phyloP scores from a whole-genome alignment of 2,113 vertebrate genomes.

The Psammodynastes pulverulentus region DNA sequence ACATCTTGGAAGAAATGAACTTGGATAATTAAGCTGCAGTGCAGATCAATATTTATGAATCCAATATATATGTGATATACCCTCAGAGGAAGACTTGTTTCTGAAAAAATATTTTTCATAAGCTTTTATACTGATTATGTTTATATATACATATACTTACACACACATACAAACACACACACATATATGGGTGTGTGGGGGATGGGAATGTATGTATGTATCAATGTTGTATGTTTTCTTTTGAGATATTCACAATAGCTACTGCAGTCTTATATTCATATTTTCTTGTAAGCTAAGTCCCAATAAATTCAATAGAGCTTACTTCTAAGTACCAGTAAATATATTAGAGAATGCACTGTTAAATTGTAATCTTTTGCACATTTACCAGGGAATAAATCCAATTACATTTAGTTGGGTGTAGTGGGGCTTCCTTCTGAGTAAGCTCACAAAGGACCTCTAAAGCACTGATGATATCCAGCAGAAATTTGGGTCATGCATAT shows the following conservation, averaged over 20 bases:
- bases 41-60: constrained; percentile 79
- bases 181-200: too few relatives aligned
- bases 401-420: not conserved
- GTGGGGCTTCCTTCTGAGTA: not conserved
- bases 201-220: constrained; percentile 65
- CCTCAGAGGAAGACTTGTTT: constrained; percentile 91
- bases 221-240: constrained; percentile 77
- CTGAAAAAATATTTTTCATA: constrained; percentile 93
- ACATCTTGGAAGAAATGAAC: constrained; percentile 70
- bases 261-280: not conserved
- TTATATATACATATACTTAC: too few relatives aligned
- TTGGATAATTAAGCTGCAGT: constrained; percentile 71
- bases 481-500: constrained; percentile 60
- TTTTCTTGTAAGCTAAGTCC: not conserved
- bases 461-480: constrained; percentile 96
- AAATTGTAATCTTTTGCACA: not conserved
- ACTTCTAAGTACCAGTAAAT: not conserved
- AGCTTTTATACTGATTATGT: constrained; percentile 85
- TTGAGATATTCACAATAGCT: constrained; percentile 70
- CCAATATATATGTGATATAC: constrained; percentile 78
- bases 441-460: constrained; percentile 65
- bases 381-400: not conserved
- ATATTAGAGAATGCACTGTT: constrained; percentile 2
- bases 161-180: too few relatives aligned
- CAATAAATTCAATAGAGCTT: not conserved